Conservation (phyloP, 2,888 invertebrate genomes). For the Melanostoma mellinum region DNA sequence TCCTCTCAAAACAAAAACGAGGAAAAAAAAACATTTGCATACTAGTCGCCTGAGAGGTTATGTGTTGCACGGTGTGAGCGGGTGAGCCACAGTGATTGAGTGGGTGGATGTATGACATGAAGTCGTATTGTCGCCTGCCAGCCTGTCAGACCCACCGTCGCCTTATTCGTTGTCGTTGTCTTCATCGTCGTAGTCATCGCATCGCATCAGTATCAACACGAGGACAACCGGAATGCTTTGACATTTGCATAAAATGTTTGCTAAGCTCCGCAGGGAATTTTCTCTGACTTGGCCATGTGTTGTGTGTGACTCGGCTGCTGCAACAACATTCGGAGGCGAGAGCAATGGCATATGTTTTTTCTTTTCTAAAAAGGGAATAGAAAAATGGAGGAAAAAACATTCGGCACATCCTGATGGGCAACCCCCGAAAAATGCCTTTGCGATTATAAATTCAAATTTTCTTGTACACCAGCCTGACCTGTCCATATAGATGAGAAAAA, state of each 20-base stretch:
- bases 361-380: conserved; percentile 36
- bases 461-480: conserved; percentile 37
- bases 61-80: conserved; percentile 40
- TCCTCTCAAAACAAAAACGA: conserved; percentile 40
- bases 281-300: conserved; percentile 60
- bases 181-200: conserved; percentile 29
- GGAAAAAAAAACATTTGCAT: conserved; percentile 57
- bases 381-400: neutral
- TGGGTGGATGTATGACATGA: conserved; percentile 67
- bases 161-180: conserved; percentile 14
- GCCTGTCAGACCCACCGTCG: conserved; percentile 53
- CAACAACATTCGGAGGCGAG: conserved; percentile 51
- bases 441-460: conserved; percentile 70
- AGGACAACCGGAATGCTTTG: conserved; percentile 62
- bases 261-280: conserved; percentile 69
- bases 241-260: conserved; percentile 71
- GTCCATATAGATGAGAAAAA: conserved; percentile 35
- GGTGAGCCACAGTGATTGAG: conserved; percentile 16
- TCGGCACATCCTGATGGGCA: conserved; percentile 36
- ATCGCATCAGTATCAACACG: conserved; percentile 47
- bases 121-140: conserved; percentile 71
- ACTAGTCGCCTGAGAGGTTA: conserved; percentile 59
- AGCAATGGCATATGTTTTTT: conserved; percentile 66
- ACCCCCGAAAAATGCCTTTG: conserved; percentile 46
- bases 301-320: conserved; percentile 39